Conservation (phyloP, 1,140 invertebrate species). For the Aphelenchoides fujianensis region DNA sequence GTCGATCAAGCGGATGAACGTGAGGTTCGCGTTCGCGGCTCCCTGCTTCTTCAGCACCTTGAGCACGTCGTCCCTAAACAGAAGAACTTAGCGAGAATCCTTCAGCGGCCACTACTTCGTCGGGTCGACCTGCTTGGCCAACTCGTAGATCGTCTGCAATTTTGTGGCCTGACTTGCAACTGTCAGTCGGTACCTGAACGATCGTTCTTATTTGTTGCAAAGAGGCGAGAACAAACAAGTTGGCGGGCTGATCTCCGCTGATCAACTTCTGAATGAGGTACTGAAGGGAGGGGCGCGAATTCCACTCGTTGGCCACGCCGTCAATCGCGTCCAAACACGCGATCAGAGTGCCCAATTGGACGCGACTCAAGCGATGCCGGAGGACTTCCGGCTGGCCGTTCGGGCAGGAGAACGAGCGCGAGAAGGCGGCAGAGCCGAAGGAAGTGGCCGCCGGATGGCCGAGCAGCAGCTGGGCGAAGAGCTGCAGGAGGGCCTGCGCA, state of each 20-base stretch:
- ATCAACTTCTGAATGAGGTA: constrained; percentile 29
- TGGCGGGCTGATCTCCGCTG: constrained; percentile 8
- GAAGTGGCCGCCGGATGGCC: background rate
- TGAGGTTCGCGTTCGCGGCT: background rate
- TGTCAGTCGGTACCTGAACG: background rate
- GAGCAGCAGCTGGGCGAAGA: constrained; percentile 3
- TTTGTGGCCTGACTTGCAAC: constrained; percentile 17
- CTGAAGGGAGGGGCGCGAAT: constrained; percentile 28
- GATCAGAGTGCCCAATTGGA: constrained; percentile 12
- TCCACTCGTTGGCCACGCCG: constrained; percentile 27
- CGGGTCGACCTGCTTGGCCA: constrained; percentile 11
- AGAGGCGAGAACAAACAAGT: constrained; percentile 12
- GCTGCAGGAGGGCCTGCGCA: constrained; percentile 9
- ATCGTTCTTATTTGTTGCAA: no score
- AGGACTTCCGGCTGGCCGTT: background rate
- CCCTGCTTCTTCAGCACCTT: constrained; percentile 19
- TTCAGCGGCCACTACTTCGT: constrained; percentile 6
- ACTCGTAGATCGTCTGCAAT: constrained; percentile 7
- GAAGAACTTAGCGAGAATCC: background rate
- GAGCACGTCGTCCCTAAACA: constrained; percentile 13
- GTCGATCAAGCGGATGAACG: constrained; percentile 5
- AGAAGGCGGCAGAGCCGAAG: no score
- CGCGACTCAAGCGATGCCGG: background rate
- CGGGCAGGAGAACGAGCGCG: background rate
- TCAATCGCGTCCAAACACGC: constrained; percentile 23